A percentile compares a stretch with the other conserved stretches of the same genome.
phyloP scores from a whole-genome alignment of 2,797 vertebrate genomes.

The Enteromius argenteus region DNA sequence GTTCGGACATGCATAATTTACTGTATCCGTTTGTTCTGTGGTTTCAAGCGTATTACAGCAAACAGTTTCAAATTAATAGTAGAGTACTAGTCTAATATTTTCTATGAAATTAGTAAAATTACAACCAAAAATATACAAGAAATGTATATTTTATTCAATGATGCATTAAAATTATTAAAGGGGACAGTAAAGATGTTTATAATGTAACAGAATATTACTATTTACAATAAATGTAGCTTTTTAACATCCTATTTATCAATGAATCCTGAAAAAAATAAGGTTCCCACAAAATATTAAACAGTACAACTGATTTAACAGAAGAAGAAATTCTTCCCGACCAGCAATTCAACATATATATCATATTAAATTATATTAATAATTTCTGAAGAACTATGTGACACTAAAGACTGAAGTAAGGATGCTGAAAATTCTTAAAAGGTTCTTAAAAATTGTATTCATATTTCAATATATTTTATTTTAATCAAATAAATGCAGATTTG shows the following conservation, averaged over 20 bases:
- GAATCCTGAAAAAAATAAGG: neutral
- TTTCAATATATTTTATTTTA: neutral
- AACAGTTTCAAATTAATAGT: neutral
- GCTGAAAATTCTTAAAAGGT: neutral
- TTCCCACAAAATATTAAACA: neutral
- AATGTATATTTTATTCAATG: neutral
- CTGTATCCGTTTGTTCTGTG: conserved; percentile 7
- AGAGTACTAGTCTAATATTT: neutral
- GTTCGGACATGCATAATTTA: conserved; percentile 27
- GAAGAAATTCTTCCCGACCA: neutral
- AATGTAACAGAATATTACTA: neutral
- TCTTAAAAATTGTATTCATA: neutral
- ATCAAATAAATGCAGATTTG: neutral
- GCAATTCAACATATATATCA: neutral
- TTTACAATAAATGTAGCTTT: neutral
- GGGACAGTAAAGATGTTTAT: neutral
- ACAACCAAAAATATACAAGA: neutral
- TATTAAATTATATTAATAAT: neutral
- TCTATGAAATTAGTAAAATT: neutral
- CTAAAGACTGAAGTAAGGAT: neutral
- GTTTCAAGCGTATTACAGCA: neutral
- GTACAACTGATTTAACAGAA: neutral
- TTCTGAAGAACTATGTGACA: neutral
- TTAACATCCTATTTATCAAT: neutral
- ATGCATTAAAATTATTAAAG: neutral